phyloP scores from a whole-genome alignment of 2,888 invertebrate genomes.

The Sminthurides aquaticus region DNA sequence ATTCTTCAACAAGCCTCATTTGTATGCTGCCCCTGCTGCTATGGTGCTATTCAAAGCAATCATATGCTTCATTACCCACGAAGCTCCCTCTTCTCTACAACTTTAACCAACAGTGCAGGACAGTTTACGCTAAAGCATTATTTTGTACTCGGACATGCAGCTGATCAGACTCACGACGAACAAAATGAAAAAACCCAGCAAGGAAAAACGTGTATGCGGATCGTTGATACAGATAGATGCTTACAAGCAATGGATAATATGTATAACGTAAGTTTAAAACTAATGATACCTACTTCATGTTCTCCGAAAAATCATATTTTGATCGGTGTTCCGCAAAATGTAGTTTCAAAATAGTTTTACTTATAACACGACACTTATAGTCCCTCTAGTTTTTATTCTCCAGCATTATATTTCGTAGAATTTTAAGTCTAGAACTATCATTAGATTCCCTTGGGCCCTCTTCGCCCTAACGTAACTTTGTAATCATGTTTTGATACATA shows the following conservation, averaged over 20 bases:
- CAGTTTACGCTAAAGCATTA: constrained; percentile 55
- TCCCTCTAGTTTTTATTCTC: too few relatives aligned
- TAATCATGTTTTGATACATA: too few relatives aligned
- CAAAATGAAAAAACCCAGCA: constrained; percentile 62
- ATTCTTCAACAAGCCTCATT: constrained; percentile 67
- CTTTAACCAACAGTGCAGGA: constrained; percentile 14
- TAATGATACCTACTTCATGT: constrained; percentile 70
- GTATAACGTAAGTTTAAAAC: constrained; percentile 67
- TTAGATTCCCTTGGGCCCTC: too few relatives aligned
- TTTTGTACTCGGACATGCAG: constrained; percentile 75
- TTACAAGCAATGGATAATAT: constrained; percentile 65
- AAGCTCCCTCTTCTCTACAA: constrained; percentile 51
- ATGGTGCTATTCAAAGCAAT: constrained; percentile 76
- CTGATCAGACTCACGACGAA: constrained; percentile 78
- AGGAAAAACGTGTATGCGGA: constrained; percentile 77
- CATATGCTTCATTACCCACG: constrained; percentile 74
- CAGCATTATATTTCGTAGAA: too few relatives aligned
- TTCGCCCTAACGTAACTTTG: too few relatives aligned
- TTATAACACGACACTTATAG: background rate
- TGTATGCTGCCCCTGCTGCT: constrained; percentile 88
- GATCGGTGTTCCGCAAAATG: constrained; percentile 54
- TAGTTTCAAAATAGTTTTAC: background rate
- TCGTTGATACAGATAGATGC: constrained; percentile 79
- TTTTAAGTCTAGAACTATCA: too few relatives aligned
- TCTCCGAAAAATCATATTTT: constrained; percentile 87